A percentile compares a stretch with the other conserved stretches of the same genome.
Conservation (phyloP, 2,113 vertebrate genomes). For the Stegostoma tigrinum region DNA sequence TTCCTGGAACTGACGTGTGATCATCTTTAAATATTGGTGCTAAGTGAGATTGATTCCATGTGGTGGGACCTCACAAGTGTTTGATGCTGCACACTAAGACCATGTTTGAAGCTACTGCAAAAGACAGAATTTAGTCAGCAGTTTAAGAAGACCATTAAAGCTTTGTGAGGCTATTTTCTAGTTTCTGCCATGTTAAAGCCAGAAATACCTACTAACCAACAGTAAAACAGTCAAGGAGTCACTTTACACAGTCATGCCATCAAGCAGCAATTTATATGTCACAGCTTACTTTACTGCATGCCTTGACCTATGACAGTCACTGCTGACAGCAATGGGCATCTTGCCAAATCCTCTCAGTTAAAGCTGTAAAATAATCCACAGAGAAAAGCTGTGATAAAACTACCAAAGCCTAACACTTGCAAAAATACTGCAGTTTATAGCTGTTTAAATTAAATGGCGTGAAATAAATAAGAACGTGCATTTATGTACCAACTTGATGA, state of each 20-base stretch:
- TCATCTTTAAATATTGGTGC: background rate
- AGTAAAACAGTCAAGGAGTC: slow-evolving; percentile 24
- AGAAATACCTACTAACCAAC: slow-evolving; percentile 1
- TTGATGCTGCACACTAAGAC: background rate
- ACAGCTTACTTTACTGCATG: slow-evolving; percentile 28
- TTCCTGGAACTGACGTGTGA: background rate
- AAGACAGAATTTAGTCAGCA: background rate
- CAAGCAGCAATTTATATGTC: slow-evolving; percentile 34
- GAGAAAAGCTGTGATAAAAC: slow-evolving; percentile 25
- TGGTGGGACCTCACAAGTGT: background rate
- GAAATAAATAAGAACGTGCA: background rate
- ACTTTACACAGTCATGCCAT: background rate
- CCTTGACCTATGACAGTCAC: slow-evolving; percentile 21
- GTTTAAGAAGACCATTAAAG: slow-evolving; percentile 3
- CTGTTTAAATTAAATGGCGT: background rate
- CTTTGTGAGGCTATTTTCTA: background rate
- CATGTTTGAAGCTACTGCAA: background rate
- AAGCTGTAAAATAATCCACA: slow-evolving; percentile 7
- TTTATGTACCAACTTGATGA: background rate
- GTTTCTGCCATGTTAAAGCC: slow-evolving; percentile 18
- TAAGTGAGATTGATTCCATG: background rate
- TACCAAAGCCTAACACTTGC: background rate
- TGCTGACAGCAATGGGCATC: slow-evolving; percentile 10
- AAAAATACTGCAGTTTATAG: background rate
- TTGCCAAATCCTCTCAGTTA: slow-evolving; percentile 21